phyloP scores from a whole-genome alignment of 2,888 invertebrate genomes.

The Abscondita cerata region DNA sequence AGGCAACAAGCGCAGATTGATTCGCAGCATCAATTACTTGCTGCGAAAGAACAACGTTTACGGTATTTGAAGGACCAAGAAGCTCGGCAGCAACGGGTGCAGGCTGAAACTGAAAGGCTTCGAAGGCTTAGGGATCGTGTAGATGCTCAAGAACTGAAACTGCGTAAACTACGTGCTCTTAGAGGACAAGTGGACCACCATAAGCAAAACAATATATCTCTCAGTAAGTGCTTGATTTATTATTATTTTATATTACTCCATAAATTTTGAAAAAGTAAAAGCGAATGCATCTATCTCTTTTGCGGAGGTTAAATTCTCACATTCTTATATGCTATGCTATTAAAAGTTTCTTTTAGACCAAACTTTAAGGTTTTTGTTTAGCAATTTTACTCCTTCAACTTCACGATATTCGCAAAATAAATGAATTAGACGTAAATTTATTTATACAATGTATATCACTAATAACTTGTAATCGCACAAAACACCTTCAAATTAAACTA shows the following conservation, averaged over 20 bases:
- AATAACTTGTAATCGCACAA: too few species aligned
- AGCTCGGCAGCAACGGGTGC: conserved; percentile 75
- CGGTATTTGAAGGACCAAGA: conserved; percentile 95
- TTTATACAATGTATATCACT: too few species aligned
- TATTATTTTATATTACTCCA: too few species aligned
- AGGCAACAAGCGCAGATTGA: conserved; percentile 98
- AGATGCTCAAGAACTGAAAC: conserved; percentile 93
- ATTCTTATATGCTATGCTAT: too few species aligned
- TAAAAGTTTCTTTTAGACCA: too few species aligned
- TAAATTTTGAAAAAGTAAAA: too few species aligned
- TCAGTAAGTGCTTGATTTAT: conserved; percentile 72
- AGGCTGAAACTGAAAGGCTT: conserved; percentile 88
- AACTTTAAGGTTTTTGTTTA: too few species aligned
- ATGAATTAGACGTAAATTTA: too few species aligned
- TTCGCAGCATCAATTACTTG: conserved; percentile 90
- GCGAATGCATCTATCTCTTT: too few species aligned
- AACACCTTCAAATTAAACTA: too few species aligned
- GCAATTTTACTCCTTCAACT: too few species aligned
- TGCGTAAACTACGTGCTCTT: conserved; percentile 88
- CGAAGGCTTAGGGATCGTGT: conserved; percentile 88
- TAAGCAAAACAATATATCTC: conserved; percentile 88
- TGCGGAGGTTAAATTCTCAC: not conserved
- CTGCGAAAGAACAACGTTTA: conserved; percentile 91
- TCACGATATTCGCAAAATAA: too few species aligned
- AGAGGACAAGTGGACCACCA: conserved; percentile 94